phyloP scores from a whole-genome alignment of 2,888 invertebrate species.

The Tethea ocularis region DNA sequence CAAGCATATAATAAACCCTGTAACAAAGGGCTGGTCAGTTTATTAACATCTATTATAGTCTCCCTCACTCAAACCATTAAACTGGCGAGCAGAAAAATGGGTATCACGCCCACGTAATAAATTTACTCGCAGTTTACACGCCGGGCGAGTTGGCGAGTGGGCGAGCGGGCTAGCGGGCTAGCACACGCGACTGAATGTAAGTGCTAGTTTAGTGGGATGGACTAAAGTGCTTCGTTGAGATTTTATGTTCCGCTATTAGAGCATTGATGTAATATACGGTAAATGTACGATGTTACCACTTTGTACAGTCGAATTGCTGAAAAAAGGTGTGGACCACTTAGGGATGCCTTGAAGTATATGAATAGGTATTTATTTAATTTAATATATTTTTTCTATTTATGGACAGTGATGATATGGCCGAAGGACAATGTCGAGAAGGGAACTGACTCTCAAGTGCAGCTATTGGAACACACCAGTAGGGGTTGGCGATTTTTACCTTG shows the following conservation, averaged over 20 bases:
- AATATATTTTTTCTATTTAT: too few relatives aligned
- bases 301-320: background rate
- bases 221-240: slow-evolving; percentile 42
- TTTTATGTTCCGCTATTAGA: slow-evolving; percentile 39
- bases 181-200: slow-evolving; percentile 36
- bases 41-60: slow-evolving; percentile 43
- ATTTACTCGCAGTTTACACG: slow-evolving; percentile 64
- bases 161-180: slow-evolving; percentile 25
- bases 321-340: background rate
- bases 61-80: slow-evolving; percentile 39
- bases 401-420: too few relatives aligned
- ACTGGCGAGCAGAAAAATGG: slow-evolving; percentile 52
- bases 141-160: slow-evolving; percentile 28
- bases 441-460: too few relatives aligned
- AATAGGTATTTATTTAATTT: background rate
- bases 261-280: slow-evolving; percentile 22
- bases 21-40: slow-evolving; percentile 37
- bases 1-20: slow-evolving; percentile 13
- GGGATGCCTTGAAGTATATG: too few relatives aligned
- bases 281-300: background rate
- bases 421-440: too few relatives aligned
- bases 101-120: slow-evolving; percentile 73
- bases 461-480: too few relatives aligned
- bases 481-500: too few relatives aligned
- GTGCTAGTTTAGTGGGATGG: slow-evolving; percentile 38